Evolutionary conservation across 92 coral and sea anemone genomes (phyloP), one percentile per base, ranked within the genome.

Genomic region (Epizoanthus stellaris): DNA sequence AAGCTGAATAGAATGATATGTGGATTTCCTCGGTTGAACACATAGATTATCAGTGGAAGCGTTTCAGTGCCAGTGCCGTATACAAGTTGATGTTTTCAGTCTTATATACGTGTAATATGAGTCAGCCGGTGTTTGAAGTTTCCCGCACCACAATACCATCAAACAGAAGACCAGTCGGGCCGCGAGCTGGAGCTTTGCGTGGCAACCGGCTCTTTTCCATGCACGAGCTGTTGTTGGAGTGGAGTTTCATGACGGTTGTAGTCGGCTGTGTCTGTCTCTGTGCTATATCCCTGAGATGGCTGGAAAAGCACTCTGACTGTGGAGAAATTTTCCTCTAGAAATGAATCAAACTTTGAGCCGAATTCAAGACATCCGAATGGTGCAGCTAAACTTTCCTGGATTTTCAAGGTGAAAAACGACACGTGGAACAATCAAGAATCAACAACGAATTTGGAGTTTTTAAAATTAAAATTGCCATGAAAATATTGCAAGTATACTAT

Each of bases 211-310:
- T 15, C 5, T 70, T 70, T 21, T 38, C 43, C 75, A 70, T 70
- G 12, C 75, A 70, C 57, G 75, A 70, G 45, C 57, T 70, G 57
- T 42, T 70, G 12, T 14, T 70, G 2, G 75, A 70, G 75, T 70
- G 56, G 17, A 70, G 75, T 7, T 70, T 70, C 45, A 70, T 70
- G 53, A 38, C 42, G 6, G 21, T 70, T 42, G 56, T 70, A 34
- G 42, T 43, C 8, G 52, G 75, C 54, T 70, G 49, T 70, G 16
- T 42, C 21, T 16, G 56, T 16, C 7, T 70, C 30, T 70, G 75
- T 15, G 57, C 17, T 2, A 8, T 70, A 10, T 70, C 42, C 75
- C 19, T 70, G 75, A 70, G 14, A 19, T 21, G 42, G 16, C 12
- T 70, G 25, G 54, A 70, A 13, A 70, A 70, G 4, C 23, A 70